A percentile compares a stretch with the other conserved stretches of the same genome.
These are phyloP conservation scores for Synaphobranchus kaupii DNA, from an alignment of 2,797 vertebrate genomes.

Conservation along the genomic window DNA sequence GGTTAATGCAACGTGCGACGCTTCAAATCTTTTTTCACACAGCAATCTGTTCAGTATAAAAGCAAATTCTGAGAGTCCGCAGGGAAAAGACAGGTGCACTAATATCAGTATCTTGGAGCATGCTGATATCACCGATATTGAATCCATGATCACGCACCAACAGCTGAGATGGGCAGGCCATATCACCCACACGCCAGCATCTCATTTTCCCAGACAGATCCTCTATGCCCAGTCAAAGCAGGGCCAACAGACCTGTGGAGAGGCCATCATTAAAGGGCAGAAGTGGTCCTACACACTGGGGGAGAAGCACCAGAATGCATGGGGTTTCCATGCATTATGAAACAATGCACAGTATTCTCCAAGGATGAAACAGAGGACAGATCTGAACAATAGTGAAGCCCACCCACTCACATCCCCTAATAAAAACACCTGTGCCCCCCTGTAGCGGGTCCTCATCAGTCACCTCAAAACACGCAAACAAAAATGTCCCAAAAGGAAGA, in stretches of 20 bases:
- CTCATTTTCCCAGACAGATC: neutral
- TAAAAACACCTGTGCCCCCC: neutral
- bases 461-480: neutral
- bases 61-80: neutral
- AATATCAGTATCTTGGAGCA: neutral
- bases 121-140: neutral
- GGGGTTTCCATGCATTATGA: neutral
- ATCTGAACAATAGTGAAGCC: neutral
- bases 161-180: neutral
- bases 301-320: neutral
- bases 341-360: neutral
- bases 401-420: neutral
- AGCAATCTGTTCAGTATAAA: neutral
- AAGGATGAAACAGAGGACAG: neutral
- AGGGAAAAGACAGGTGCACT: neutral
- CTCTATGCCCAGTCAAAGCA: neutral
- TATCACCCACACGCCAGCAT: neutral
- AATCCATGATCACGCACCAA: neutral
- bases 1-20: neutral
- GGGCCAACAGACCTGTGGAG: neutral
- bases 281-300: neutral
- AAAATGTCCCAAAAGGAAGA: neutral
- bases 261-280: neutral
- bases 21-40: neutral
- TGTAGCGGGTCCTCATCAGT: neutral